phyloP scores from a whole-genome alignment of 1,140 invertebrate genomes.

The Argopecten irradians region DNA sequence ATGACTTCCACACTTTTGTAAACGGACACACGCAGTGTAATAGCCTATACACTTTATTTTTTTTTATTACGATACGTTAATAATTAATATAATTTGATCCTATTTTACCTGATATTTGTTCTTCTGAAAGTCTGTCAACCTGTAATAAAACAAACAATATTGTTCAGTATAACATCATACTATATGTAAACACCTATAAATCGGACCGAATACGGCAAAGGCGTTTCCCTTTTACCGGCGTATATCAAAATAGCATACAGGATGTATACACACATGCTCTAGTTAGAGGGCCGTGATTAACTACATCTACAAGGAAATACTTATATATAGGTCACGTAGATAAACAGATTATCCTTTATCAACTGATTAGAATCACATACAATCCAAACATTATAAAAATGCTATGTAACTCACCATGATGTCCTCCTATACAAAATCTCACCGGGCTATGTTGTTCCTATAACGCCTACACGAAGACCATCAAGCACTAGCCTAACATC shows the following conservation, averaged over 20 bases:
- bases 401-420: not conserved
- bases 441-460: not conserved
- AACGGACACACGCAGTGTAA: too few species aligned
- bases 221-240: not conserved
- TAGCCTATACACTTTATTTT: too few species aligned
- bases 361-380: not conserved
- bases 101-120: constrained; percentile 22
- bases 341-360: not conserved
- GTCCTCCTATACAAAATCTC: not conserved
- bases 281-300: not conserved
- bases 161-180: not conserved
- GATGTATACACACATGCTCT: not conserved
- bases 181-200: not conserved
- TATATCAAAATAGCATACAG: not conserved
- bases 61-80: too few species aligned
- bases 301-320: not conserved
- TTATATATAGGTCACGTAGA: not conserved
- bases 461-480: not conserved
- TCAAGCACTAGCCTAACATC: not conserved
- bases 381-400: not conserved
- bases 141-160: not conserved
- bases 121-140: constrained; percentile 3
- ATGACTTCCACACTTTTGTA: too few species aligned
- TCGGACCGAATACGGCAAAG: not conserved
- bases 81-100: too few species aligned